A percentile compares a stretch with the other conserved stretches of the same genome.
Conservation (phyloP, 2,113 vertebrate species). For the Anser cygnoides region DNA sequence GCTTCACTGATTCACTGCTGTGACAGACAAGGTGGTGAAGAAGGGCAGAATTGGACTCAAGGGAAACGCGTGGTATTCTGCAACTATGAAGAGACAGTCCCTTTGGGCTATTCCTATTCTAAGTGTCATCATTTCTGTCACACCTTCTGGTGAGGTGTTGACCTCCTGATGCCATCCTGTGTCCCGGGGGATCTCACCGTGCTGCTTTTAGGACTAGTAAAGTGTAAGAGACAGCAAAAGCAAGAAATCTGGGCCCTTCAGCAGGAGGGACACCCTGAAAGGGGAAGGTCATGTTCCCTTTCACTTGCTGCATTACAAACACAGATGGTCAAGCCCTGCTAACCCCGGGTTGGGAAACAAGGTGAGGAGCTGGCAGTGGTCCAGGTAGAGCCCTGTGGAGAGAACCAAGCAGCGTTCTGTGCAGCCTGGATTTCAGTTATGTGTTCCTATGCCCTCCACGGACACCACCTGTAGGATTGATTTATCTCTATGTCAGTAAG, state of each 20-base stretch:
- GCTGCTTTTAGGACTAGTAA: neutral
- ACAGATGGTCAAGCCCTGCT: slow-evolving; percentile 39
- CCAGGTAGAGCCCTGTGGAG: neutral
- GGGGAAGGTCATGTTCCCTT: neutral
- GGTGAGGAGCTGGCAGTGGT: neutral
- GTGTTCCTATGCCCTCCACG: neutral
- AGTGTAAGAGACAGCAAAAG: neutral
- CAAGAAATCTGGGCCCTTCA: neutral
- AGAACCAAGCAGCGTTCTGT: neutral
- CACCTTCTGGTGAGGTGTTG: neutral
- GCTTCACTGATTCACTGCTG: neutral
- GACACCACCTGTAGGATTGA: neutral
- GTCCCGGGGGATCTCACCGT: neutral
- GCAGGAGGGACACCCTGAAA: neutral
- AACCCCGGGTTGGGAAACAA: neutral
- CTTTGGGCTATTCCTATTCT: neutral
- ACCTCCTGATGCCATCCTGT: neutral
- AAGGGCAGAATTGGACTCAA: neutral
- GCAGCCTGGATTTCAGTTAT: neutral
- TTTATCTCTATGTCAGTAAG: neutral
- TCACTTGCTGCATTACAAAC: neutral
- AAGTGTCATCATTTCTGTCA: neutral
- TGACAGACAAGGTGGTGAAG: neutral
- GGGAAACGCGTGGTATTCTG: neutral
- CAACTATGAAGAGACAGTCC: neutral